Evolutionary conservation across 35 echinoderm and acorn worm species (phyloP).

Genomic region (Nesometra sesokonis): DNA sequence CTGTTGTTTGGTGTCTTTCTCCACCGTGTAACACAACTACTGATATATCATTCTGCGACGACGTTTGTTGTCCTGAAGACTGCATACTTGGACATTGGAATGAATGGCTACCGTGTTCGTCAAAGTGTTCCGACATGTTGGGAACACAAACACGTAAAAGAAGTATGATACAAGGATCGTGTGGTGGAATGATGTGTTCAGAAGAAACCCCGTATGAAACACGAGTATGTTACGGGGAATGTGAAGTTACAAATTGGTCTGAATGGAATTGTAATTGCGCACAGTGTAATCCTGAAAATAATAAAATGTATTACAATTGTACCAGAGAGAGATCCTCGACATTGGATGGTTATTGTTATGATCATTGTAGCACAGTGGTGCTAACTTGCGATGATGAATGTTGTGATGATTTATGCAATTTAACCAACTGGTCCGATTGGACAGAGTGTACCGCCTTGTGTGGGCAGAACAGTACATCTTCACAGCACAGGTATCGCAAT

Average conservation of each 20-base stretch:
- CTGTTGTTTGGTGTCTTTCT: neutral
- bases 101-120: neutral
- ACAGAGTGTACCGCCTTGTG: neutral
- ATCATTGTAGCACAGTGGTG: neutral
- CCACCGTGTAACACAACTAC: neutral
- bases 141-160: neutral
- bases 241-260: neutral
- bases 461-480: neutral
- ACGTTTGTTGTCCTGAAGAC: neutral
- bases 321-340: neutral
- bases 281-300: neutral
- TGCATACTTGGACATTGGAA: neutral
- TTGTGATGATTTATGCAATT: neutral
- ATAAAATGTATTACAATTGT: neutral
- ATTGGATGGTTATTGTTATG: neutral
- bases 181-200: neutral
- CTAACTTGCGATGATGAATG: neutral
- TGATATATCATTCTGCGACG: neutral
- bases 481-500: neutral
- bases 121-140: neutral
- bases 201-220: neutral
- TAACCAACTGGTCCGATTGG: neutral
- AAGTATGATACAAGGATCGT: neutral
- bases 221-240: neutral
- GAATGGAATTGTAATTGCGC: neutral